Evolutionary conservation across 2,888 invertebrate species (phyloP), one percentile per base, ranked within the genome.

Genomic region (Electrophaes corylata): DNA sequence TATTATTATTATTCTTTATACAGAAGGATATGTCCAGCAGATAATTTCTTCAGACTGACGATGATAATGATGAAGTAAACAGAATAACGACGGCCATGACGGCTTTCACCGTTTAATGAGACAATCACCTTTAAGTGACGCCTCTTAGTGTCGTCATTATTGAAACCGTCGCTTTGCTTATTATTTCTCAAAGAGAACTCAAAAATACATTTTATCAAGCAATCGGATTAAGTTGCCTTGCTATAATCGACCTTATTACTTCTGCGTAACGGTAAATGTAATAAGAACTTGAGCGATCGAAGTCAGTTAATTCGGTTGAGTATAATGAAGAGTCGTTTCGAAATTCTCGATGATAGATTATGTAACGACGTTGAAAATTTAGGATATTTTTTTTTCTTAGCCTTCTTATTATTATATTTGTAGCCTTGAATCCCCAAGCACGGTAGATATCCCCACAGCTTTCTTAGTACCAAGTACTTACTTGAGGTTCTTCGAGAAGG

Each of bases 191-290:
- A 49, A 44, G 18, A 20, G 12, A 11, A 10, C 46, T 41, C 46
- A 45, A 52, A 45, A n/a, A n/a, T n/a, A 54, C 4, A 46, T 40
- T n/a, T n/a, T n/a, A 45, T 40, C 19, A 53, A 45, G 5, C 14
- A 48, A 44, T 39, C 40, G 40, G 19, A 26, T 41, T 20, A n/a
- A 26, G 8, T 46, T 35, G 49, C 49, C 26, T 44, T 8, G 45
- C 45, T 29, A 53, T 59, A 50, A 45, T n/a, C 40, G 26, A 49
- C 16, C 20, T 49, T 59, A 59, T 59, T 53, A 23, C 45, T 33
- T 39, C 26, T 6, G 12, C 19, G 23, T 40, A 41, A 49, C 26
- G 54, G 16, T 33, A 40, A 14, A 16, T 29, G 14, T 20, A 47
- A 37, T 35, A 37, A 37, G 37, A 35, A 46, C 47, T 57, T 37